Conservation (phyloP, 2,888 invertebrate species). For the Kryphioiulus occultus region DNA sequence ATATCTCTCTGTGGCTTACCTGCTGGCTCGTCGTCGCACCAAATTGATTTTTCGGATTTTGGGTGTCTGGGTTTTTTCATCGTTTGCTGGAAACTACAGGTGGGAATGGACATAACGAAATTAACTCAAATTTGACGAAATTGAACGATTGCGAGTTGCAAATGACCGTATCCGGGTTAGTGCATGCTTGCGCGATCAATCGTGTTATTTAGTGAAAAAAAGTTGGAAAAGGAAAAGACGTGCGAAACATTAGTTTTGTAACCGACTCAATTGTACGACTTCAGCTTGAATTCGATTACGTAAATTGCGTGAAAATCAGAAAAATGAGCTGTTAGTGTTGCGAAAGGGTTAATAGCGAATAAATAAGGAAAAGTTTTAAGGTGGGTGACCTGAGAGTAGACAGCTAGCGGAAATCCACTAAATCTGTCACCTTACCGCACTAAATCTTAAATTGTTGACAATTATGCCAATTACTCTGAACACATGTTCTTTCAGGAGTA, state of each 20-base stretch:
- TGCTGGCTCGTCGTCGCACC: not conserved
- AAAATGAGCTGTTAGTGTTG: not conserved
- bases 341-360: not conserved
- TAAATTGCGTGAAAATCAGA: not conserved
- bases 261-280: not conserved
- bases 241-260: not conserved
- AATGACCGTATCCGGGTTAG: conserved; percentile 18
- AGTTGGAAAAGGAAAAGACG: not conserved
- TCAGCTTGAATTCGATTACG: not conserved
- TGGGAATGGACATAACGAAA: conserved; percentile 27
- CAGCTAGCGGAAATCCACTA: not conserved
- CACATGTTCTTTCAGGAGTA: too few relatives aligned
- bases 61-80: not conserved
- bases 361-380: not conserved
- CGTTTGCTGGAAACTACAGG: not conserved
- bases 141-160: not conserved
- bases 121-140: not conserved
- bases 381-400: not conserved
- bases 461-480: too few relatives aligned
- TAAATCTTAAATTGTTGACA: too few relatives aligned
- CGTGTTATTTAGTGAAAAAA: conserved; percentile 4
- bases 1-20: not conserved
- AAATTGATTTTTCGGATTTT: not conserved
- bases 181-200: not conserved
- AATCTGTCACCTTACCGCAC: too few relatives aligned